Evolutionary conservation across 2,113 vertebrate species (phyloP), one percentile per base, ranked within the genome.

Genomic region (Circaetus cinerascens): DNA sequence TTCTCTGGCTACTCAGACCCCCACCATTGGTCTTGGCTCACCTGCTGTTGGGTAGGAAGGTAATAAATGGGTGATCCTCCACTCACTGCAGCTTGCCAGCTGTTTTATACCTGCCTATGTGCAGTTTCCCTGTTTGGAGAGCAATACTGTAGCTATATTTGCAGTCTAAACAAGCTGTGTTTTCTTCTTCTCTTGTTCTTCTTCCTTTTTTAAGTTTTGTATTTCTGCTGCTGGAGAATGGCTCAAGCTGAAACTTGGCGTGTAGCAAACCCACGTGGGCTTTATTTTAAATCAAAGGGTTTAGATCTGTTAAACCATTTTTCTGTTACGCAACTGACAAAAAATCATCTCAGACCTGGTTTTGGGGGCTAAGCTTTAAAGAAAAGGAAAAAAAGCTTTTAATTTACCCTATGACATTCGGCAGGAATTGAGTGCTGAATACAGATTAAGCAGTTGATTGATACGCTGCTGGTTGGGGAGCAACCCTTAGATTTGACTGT

Each of bases 201-300:
- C 40, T 43, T 18, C 23, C 20, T 68, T 75, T 88, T 92, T 40
- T 66, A 29, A 62, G 29, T 62, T 88, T 50, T 63, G 23, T 77
- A 13, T 59, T 94, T 83, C 76, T 94, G 22, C 56, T 2, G 0
- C 51, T 78, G 22, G 41, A 75, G 68, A 90, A 62, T 8, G 18
- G 56, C 23, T 95, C 9, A 74, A 46, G 43, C 67, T 81, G 76
- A 75, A 89, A 91, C 38, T 85, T 71, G 34, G 11, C 3, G 0
- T 71, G 51, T 63, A 81, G 68, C 32, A 78, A 88, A 77, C 36
- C 15, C 30, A 16, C 7, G 3, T 40, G 45, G 56, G 59, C 36
- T 91, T 93, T 94, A 53, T 93, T 97, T 95, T 96, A 87, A 95
- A 93, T 96, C 63, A 87, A 86, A 91, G 59, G 60, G 36, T 88